Evolutionary conservation across 2,113 vertebrate genomes (phyloP), one percentile per base, ranked within the genome.

Genomic region (Pterocles gutturalis): DNA sequence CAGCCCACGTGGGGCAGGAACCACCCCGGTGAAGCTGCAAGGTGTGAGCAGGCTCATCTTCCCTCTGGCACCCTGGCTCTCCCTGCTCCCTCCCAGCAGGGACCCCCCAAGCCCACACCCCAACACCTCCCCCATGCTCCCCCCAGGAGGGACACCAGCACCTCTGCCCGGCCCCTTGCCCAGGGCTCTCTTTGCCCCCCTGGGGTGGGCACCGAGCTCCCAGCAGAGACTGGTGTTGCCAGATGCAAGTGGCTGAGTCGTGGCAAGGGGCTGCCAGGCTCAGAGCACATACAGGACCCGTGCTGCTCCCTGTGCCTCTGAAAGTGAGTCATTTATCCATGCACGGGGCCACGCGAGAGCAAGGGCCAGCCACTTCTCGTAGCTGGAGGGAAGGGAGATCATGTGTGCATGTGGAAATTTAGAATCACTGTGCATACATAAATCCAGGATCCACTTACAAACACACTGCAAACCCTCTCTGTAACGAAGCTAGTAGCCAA

Each of bases 171-270:
- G n/a, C 24, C 49, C 45, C 67, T 65, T 11, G 1, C 21, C 0
- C 0, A 46, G 62, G 33, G 45, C 49, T 75, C 19, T 21, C 60
- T 43, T 18, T 16, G 38, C 22, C 62, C 18, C 62, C 33, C 45
- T 3, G 21, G 49, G 29, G 49, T 11, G 33, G 62, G 15, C 46
- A 64, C 57, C 1, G 1, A 41, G 1, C 10, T 57, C 80, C 57
- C 3, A 0, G 34, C 33, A 36, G 31, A 1, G 1, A 14, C 26
- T 1, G 2, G 57, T n/a, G 34, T 6, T 65, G 17, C 76, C 70
- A 22, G 33, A 11, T 0, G 1, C n/a, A 15, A 31, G 46, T 0
- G 0, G 33, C 45, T 36, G 16, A 55, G 62, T 46, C 64, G 34
- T 16, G 25, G 65, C 1, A 1, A 46, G 66, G 21, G 20, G 25